Evolutionary conservation across 2,888 invertebrate genomes (phyloP), one percentile per base, ranked within the genome.

Genomic region (Drosophila mimetica): DNA sequence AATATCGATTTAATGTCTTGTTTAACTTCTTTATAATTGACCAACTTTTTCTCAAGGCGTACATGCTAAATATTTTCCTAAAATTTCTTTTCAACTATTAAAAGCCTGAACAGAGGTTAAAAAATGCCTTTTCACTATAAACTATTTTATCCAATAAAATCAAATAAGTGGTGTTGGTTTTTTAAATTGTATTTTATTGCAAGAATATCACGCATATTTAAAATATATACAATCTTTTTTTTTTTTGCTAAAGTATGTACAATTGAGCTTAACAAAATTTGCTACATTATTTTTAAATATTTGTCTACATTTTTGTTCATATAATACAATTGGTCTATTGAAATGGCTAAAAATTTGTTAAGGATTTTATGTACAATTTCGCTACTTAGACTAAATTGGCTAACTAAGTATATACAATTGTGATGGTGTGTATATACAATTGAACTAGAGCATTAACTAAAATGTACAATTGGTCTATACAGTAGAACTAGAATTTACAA

Each of bases 181-280:
- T 18, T 20, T 39, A 14, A 4, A 80, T 80, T 70, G 34, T 2
- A 83, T 80, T 78, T 77, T 71, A 80, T 80, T 80, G 78, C 81
- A 78, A 30, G 42, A 67, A 48, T 78, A 80, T 80, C 84, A 78
- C 81, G 61, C 67, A 71, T 76, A 80, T 80, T 83, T 76, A 4
- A 16, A 71, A 80, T 76, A 80, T 76, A 72, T 69, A 46, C 71
- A 76, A 44, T 53, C 52, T 59, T 6, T 63, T 6, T 63, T 36
- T 8, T n/a, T 54, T 55, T 16, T 37, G 3, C 18, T 59, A 16
- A 41, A 18, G 30, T 57, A 75, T 77, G 4, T 79, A 80, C 47
- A 78, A 60, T 78, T 75, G 20, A 47, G 8, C 55, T 77, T 42
- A 18, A n/a, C n/a, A 42, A 42, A 18, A 1, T 54, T 14, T 0